phyloP scores from a whole-genome alignment of 2,113 vertebrate species.

The Caloenas nicobarica region DNA sequence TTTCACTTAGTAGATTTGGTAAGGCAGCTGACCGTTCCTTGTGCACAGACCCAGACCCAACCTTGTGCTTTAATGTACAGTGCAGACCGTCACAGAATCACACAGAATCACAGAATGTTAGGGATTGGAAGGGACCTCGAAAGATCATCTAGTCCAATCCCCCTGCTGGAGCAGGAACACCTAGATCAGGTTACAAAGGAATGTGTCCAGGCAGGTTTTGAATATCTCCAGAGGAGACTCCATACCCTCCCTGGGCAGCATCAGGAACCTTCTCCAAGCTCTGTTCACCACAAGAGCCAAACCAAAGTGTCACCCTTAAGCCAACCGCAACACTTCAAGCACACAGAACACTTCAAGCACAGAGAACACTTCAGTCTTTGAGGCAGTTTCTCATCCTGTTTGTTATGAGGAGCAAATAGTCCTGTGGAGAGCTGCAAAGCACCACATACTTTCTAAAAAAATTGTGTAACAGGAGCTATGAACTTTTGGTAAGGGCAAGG shows the following conservation, averaged over 20 bases:
- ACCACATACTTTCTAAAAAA: not conserved
- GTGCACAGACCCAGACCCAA: not conserved
- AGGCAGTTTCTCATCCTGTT: not conserved
- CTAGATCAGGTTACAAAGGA: too few relatives aligned
- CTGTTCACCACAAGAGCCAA: too few relatives aligned
- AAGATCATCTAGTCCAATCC: too few relatives aligned
- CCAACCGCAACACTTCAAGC: not conserved
- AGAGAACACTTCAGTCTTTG: not conserved
- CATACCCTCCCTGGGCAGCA: too few relatives aligned
- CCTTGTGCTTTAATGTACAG: not conserved
- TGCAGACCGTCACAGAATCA: not conserved
- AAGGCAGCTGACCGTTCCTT: fast-evolving
- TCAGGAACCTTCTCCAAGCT: not conserved
- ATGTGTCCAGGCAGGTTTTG: too few relatives aligned
- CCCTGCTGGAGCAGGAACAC: too few relatives aligned
- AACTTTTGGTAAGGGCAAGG: not conserved
- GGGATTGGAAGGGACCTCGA: too few relatives aligned
- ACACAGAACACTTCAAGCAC: not conserved
- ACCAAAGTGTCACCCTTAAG: not conserved
- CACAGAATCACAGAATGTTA: too few relatives aligned
- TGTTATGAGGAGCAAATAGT: not conserved
- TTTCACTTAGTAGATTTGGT: not conserved
- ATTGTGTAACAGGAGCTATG: not conserved
- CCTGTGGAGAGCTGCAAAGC: not conserved
- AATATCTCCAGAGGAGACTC: too few relatives aligned